Base-by-base conservation (phyloP, 37 sponge, comb jelly and placozoan genomes). In the Bolinopsis microptera region DNA sequence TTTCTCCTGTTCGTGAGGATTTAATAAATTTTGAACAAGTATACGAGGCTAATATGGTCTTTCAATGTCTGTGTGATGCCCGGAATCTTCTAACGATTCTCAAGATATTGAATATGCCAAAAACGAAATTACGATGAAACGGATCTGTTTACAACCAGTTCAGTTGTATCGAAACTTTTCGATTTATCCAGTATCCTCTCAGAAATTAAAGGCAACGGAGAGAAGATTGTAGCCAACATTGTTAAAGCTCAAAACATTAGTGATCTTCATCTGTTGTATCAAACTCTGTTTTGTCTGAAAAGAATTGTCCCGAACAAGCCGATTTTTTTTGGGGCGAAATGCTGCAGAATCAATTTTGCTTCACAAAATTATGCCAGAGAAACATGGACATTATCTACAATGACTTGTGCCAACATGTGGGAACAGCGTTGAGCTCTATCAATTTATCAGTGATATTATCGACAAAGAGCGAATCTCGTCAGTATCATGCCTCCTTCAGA, bases 381-480 rank as follows among this genome's bases (percentile, higher is more conserved):
- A 35, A 1, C 3, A 16, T 77, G 32, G 80, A 77, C 33, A 16
- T 77, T 1, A 35, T 77, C 0, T 77, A 77, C 33, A 32, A 77
- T 35, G 80, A 77, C 21, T n/a, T 77, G 80, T 32, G 28, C 80
- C 80, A 77, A 77, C 36, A 21, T 77, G 22, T 22, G 33, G 13
- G 33, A 77, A 18, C 80, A 77, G 32, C 35, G 80, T 3, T 77
- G 33, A 22, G 80, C 80, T 32, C 80, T 32, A 16, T 77, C 80
- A 16, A 34, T 77, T 1, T n/a, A 1, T 77, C 3, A 32, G 13
- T 32, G 21, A 35, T 18, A 32, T 27, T 1, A 32, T 32, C 18
- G 80, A 77, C 1, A 77, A 16, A 32, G 80, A 32, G 13, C n/a
- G n/a, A 34, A 32, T 1, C 32, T 77, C 21, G 9, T 32, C 1